Conservation (phyloP, 2,888 invertebrate genomes). For the Mycogona germanica region DNA sequence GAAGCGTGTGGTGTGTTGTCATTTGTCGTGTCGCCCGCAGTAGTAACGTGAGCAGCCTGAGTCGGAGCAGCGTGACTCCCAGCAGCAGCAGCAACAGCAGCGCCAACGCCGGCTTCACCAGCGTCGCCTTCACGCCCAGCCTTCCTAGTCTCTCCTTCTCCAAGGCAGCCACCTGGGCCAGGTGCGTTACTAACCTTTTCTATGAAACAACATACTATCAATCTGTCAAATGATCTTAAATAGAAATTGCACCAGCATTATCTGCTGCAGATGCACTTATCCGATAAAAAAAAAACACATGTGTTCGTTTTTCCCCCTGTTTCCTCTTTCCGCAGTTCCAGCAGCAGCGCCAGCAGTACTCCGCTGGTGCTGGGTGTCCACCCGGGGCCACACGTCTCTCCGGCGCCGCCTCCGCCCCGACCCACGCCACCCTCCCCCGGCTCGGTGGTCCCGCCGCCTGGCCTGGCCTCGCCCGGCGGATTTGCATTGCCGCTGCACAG, state of each 20-base stretch:
- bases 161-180: slow-evolving; percentile 25
- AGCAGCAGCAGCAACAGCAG: slow-evolving; percentile 21
- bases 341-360: slow-evolving; percentile 15
- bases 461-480: slow-evolving; percentile 40
- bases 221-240: no score
- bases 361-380: slow-evolving; percentile 12
- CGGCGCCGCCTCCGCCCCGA: slow-evolving; percentile 28
- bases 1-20: no score
- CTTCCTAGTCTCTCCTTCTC: slow-evolving; percentile 24
- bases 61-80: slow-evolving; percentile 53
- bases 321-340: slow-evolving; percentile 2
- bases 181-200: slow-evolving; percentile 16
- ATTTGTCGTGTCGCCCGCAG: slow-evolving; percentile 36
- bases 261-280: slow-evolving; percentile 35
- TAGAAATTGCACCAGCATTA: not conserved
- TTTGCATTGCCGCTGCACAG: slow-evolving; percentile 24
- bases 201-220: no score
- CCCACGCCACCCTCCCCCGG: slow-evolving; percentile 27
- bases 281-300: slow-evolving; percentile 17
- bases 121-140: slow-evolving; percentile 20
- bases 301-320: slow-evolving; percentile 1
- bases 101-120: slow-evolving; percentile 19
- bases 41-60: slow-evolving; percentile 74
- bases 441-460: slow-evolving; percentile 32
- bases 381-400: slow-evolving; percentile 29